These are phyloP conservation scores for Folsomia candida DNA, from an alignment of 2,888 invertebrate species.

Conservation along the genomic window DNA sequence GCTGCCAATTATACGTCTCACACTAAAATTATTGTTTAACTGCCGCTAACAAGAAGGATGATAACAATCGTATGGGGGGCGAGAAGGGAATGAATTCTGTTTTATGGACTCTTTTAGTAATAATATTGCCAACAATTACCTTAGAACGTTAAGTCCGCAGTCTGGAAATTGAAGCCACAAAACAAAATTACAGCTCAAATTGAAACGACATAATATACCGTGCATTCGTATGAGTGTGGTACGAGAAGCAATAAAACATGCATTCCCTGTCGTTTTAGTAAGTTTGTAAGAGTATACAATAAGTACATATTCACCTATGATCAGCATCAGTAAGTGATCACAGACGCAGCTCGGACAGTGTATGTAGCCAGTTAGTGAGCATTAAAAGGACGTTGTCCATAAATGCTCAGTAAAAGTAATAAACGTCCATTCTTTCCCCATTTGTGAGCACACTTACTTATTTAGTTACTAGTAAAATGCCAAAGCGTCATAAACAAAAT, in stretches of 20 bases:
- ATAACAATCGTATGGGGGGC: no score
- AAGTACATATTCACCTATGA: slow-evolving; percentile 5
- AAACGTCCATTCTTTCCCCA: slow-evolving; percentile 6
- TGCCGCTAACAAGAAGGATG: neutral
- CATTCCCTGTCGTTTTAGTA: slow-evolving; percentile 11
- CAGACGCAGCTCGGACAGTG: neutral
- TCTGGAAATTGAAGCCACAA: slow-evolving; percentile 11
- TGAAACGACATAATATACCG: slow-evolving; percentile 9
- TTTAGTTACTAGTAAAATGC: neutral
- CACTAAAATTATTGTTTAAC: neutral
- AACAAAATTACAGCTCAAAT: slow-evolving; percentile 13
- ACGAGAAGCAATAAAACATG: slow-evolving; percentile 3
- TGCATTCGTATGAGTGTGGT: no score
- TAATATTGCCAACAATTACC: slow-evolving; percentile 2
- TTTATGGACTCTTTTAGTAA: slow-evolving; percentile 11
- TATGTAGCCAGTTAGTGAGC: no score
- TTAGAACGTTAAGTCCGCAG: neutral
- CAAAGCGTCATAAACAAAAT: neutral
- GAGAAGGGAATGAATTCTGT: no score
- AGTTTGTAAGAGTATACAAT: neutral
- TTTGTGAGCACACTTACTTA: slow-evolving; percentile 10
- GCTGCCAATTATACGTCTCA: neutral
- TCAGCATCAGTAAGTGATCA: slow-evolving; percentile 15
- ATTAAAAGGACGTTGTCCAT: slow-evolving; percentile 7
- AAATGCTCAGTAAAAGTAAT: slow-evolving; percentile 10